Conservation (phyloP, 1,140 invertebrate species). For the Pogonus chalceus region DNA sequence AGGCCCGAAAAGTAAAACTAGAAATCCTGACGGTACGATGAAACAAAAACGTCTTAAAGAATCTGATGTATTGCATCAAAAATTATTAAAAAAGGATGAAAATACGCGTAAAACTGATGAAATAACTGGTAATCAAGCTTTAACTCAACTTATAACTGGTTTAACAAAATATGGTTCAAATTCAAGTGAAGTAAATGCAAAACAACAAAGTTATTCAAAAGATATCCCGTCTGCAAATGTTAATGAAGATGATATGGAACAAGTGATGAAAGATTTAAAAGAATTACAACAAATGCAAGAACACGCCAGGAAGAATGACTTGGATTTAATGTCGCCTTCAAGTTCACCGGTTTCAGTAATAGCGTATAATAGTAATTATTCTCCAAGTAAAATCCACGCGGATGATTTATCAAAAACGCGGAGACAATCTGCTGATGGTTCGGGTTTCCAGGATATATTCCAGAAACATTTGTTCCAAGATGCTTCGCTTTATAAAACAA, state of each 20-base stretch:
- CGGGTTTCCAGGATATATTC: slow-evolving; percentile 30
- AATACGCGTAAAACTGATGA: slow-evolving; percentile 6
- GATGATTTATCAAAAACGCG: slow-evolving; percentile 10
- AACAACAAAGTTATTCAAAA: not conserved
- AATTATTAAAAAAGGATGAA: not conserved
- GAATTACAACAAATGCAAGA: slow-evolving; percentile 29
- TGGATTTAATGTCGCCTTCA: slow-evolving; percentile 10
- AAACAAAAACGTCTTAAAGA: slow-evolving; percentile 6
- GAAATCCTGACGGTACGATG: slow-evolving; percentile 11
- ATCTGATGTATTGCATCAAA: not conserved
- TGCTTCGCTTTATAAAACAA: slow-evolving; percentile 9
- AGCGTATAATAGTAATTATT: slow-evolving; percentile 30
- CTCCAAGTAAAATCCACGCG: slow-evolving; percentile 14
- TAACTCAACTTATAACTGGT: slow-evolving; percentile 12
- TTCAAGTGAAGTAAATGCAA: not conserved
- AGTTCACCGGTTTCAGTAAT: slow-evolving; percentile 31
- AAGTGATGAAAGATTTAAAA: slow-evolving; percentile 31
- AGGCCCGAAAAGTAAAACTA: slow-evolving; percentile 17
- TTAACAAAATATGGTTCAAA: not conserved
- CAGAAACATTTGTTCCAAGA: slow-evolving; percentile 30
- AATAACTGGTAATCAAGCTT: slow-evolving; percentile 8
- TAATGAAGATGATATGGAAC: slow-evolving; percentile 28
- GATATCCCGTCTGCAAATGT: not conserved
- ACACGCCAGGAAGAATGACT: slow-evolving; percentile 18
- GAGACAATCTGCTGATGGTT: slow-evolving; percentile 12